These are phyloP conservation scores for Hydraecia micacea DNA, from an alignment of 2,888 invertebrate genomes.

Conservation along the genomic window DNA sequence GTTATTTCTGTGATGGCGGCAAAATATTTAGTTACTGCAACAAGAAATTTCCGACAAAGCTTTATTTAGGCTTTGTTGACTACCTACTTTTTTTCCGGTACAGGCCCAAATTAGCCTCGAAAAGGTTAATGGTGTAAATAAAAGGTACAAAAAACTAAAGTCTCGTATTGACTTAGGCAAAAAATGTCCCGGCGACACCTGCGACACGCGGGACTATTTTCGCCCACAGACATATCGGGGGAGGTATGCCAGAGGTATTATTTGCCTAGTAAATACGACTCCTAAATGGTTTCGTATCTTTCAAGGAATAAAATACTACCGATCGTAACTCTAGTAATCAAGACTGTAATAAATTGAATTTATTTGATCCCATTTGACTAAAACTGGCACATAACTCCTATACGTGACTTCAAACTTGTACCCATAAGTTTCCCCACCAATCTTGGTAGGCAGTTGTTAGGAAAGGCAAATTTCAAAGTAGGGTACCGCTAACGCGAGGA, in stretches of 20 bases:
- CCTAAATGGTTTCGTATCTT: neutral
- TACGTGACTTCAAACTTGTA: slow-evolving; percentile 40
- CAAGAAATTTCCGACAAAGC: neutral
- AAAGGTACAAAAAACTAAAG: slow-evolving; percentile 35
- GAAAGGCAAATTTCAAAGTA: slow-evolving; percentile 53
- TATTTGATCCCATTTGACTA: slow-evolving; percentile 31
- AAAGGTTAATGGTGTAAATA: slow-evolving; percentile 32
- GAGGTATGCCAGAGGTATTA: neutral
- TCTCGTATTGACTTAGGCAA: slow-evolving; percentile 30
- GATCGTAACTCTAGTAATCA: neutral
- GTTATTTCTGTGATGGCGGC: neutral
- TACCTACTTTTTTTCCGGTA: neutral
- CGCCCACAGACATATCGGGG: neutral
- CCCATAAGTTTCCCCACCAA: slow-evolving; percentile 40
- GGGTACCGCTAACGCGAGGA: slow-evolving; percentile 45
- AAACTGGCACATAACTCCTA: slow-evolving; percentile 32
- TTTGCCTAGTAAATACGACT: slow-evolving; percentile 3
- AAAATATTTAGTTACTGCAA: neutral
- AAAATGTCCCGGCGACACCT: slow-evolving; percentile 15
- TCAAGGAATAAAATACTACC: neutral
- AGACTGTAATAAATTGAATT: slow-evolving; percentile 13
- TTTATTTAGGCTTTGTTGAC: neutral
- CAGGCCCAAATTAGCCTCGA: slow-evolving; percentile 4
- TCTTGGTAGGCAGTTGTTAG: slow-evolving; percentile 53
- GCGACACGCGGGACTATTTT: slow-evolving; percentile 4